phyloP scores from a whole-genome alignment of 2,888 invertebrate genomes.

The Netelia virgata region DNA sequence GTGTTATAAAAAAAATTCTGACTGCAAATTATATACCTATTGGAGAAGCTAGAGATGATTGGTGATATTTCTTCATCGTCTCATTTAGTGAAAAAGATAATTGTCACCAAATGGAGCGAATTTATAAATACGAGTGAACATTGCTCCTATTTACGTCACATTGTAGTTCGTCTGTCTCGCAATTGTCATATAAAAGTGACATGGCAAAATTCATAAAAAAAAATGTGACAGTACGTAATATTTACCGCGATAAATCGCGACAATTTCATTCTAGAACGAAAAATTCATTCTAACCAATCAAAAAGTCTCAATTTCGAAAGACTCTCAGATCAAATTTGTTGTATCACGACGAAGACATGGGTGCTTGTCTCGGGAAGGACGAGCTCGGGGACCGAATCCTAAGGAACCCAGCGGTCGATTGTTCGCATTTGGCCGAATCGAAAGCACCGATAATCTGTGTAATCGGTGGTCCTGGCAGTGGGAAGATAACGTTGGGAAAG shows the following conservation, averaged over 20 bases:
- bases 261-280: too few species aligned
- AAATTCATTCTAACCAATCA: too few species aligned
- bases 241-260: not conserved
- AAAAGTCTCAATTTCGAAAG: too few species aligned
- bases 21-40: constrained; percentile 12
- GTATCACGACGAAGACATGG: constrained; percentile 48
- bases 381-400: constrained; percentile 60
- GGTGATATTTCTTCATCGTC: constrained; percentile 36
- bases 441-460: constrained; percentile 73
- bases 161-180: constrained; percentile 38
- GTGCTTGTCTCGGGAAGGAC: constrained; percentile 53
- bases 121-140: constrained; percentile 22
- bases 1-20: constrained; percentile 8
- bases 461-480: constrained; percentile 73
- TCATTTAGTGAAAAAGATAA: not conserved
- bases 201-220: not conserved
- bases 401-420: constrained; percentile 62
- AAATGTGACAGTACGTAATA: not conserved
- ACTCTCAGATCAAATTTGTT: not conserved
- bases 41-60: not conserved
- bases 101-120: not conserved
- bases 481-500: constrained; percentile 71
- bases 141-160: not conserved
- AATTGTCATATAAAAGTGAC: constrained; percentile 26
- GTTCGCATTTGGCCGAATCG: constrained; percentile 18